Evolutionary conservation across 2,888 invertebrate genomes (phyloP).

Genomic region (Agonopterix alstromeriana): DNA sequence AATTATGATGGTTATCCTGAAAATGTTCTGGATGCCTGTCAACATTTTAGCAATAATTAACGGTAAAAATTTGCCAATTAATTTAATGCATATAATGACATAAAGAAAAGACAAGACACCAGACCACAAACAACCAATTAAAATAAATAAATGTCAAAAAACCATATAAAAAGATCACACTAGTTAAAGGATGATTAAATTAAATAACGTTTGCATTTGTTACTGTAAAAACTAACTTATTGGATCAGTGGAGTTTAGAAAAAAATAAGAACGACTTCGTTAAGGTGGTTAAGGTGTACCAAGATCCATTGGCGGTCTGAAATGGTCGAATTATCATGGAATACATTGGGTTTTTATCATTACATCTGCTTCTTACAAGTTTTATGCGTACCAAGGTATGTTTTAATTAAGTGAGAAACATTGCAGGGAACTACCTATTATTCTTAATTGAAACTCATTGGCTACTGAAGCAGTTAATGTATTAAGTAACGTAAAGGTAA

Average conservation of each 20-base stretch:
- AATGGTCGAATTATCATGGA: constrained; percentile 43
- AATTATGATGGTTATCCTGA: too few relatives aligned
- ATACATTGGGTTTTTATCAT: constrained; percentile 43
- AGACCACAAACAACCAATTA: too few relatives aligned
- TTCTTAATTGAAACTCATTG: constrained; percentile 37
- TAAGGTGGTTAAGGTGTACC: constrained; percentile 28
- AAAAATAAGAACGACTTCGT: constrained; percentile 33
- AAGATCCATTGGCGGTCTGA: constrained; percentile 23
- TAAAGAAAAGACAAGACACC: too few relatives aligned
- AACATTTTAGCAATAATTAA: too few relatives aligned
- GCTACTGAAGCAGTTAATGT: constrained; percentile 17
- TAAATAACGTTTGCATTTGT: constrained; percentile 32
- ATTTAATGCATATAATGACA: too few relatives aligned
- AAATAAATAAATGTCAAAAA: too few relatives aligned
- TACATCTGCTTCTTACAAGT: constrained; percentile 42
- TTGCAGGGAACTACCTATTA: constrained; percentile 36
- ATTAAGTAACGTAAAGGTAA: constrained; percentile 2
- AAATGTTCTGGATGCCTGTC: too few relatives aligned
- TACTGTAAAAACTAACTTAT: constrained; percentile 27
- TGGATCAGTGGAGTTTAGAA: constrained; percentile 23
- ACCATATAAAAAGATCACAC: constrained; percentile 7
- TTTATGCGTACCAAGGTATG: constrained; percentile 35
- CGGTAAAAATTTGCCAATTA: too few relatives aligned
- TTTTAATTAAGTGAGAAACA: constrained; percentile 63
- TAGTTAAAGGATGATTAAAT: constrained; percentile 34